Base-by-base conservation (phyloP, 2,888 invertebrate genomes). In the Rotaria magnacalcarata region DNA sequence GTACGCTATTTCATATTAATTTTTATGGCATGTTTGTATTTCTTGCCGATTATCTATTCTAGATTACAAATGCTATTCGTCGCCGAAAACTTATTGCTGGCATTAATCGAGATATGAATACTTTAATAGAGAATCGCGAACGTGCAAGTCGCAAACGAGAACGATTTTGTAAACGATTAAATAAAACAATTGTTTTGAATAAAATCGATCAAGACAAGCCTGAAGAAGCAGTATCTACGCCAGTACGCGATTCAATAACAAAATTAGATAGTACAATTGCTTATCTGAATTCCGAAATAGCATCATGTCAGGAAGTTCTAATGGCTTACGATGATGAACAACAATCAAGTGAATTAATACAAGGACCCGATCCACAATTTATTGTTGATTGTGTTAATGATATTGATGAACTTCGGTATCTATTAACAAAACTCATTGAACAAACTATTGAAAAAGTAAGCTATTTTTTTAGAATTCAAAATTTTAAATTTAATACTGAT, bases 51-150 rank as follows among this genome's bases (percentile, higher is more conserved):
- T 8, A 27, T 2, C 3, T 47, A 3, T 47, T 5, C 8, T 80
- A 80, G 80, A 80, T 80, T n/a, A 10, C 80, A 14, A 80, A 80
- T n/a, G 80, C 80, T 24, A 80, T 80, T 19, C 80, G 80, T 47
- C 80, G 80, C n/a, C 47, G 80, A 80, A 80, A 80, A 80, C 80
- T 80, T 2, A 80, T 80, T n/a, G 80, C 80, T 47, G 80, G 80
- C 47, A 80, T 86, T 21, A 85, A 86, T 75, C 85, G 85, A 27
- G 86, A 86, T 84, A 86, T 86, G 86, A 80, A 86, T 34, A 52
- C 85, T 7, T 85, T 86, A 27, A 80, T 86, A 24, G 86, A 86
- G 52, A 85, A 86, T 56, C 85, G 86, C 27, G 86, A 86, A 41
- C 85, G 85, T 24, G 85, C 85, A 21, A 86, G 86, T 34, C 85